Conservation (phyloP, 1,140 invertebrate genomes). For the Orius insidiosus region DNA sequence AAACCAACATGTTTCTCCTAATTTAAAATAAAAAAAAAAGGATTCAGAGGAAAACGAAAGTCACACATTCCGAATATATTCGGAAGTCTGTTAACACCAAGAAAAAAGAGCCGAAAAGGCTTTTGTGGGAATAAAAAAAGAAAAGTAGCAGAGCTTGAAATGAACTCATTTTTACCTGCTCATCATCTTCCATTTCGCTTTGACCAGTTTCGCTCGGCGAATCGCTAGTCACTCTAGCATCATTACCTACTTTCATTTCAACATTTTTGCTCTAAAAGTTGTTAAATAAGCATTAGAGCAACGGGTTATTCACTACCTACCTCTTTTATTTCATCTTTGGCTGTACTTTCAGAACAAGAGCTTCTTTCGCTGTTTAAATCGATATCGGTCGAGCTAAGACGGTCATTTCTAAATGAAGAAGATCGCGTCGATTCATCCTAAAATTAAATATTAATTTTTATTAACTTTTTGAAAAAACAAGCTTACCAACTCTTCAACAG, state of each 20-base stretch:
- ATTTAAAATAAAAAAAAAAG: background rate
- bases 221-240: slow-evolving; percentile 15
- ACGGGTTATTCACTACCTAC: slow-evolving; percentile 2
- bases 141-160: slow-evolving; percentile 3
- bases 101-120: background rate
- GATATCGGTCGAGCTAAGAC: slow-evolving; percentile 17
- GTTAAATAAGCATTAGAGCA: slow-evolving; percentile 4
- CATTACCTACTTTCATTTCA: slow-evolving; percentile 11
- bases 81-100: background rate
- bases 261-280: slow-evolving; percentile 6
- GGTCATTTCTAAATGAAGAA: slow-evolving; percentile 12
- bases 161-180: slow-evolving; percentile 24
- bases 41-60: background rate
- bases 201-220: slow-evolving; percentile 17
- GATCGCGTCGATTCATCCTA: no score
- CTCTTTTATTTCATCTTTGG: slow-evolving; percentile 8
- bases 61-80: background rate
- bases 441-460: no score
- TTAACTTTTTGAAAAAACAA: slow-evolving; percentile 9
- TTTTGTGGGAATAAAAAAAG: background rate
- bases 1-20: slow-evolving; percentile 46
- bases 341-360: slow-evolving; percentile 17
- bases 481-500: slow-evolving; percentile 8
- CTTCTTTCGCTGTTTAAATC: slow-evolving; percentile 17
- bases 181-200: slow-evolving; percentile 25